A percentile compares a stretch with the other conserved stretches of the same genome.
phyloP scores from a whole-genome alignment of 2,113 vertebrate species.

The Rhinogobius similis region DNA sequence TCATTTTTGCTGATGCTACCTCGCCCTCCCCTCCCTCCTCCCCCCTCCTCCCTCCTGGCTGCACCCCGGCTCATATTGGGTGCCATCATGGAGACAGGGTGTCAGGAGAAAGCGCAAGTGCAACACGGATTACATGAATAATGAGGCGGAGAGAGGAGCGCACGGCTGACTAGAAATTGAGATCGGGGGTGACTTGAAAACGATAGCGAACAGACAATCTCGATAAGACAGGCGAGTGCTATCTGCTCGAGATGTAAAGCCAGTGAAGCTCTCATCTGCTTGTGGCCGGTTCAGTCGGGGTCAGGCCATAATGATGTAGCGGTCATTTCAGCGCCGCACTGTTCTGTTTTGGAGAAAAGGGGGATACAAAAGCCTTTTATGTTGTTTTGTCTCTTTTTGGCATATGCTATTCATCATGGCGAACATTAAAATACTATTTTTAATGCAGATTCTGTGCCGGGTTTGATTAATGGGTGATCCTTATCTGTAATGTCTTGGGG shows the following conservation, averaged over 20 bases:
- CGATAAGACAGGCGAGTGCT: slow-evolving; percentile 30
- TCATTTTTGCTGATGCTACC: slow-evolving; percentile 20
- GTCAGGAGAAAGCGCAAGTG: slow-evolving; percentile 54
- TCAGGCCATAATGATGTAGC: slow-evolving; percentile 24
- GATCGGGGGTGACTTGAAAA: slow-evolving; percentile 35
- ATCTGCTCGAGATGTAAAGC: slow-evolving; percentile 28
- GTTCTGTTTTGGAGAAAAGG: background rate
- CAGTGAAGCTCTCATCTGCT: slow-evolving; percentile 17
- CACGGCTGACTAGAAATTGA: slow-evolving; percentile 41
- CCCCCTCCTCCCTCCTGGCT: slow-evolving; percentile 24
- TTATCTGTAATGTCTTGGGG: slow-evolving; percentile 51
- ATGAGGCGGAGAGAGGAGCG: slow-evolving; percentile 46
- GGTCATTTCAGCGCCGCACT: background rate
- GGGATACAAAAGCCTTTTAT: slow-evolving; percentile 3
- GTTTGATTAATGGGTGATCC: slow-evolving; percentile 46
- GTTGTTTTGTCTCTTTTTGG: slow-evolving; percentile 9
- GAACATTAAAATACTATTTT: slow-evolving; percentile 32
- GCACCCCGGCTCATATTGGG: slow-evolving; percentile 22
- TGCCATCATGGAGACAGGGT: slow-evolving; percentile 45
- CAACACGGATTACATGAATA: slow-evolving; percentile 65
- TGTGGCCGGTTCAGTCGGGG: slow-evolving; percentile 3
- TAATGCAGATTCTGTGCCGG: slow-evolving; percentile 31
- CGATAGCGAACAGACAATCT: slow-evolving; percentile 38
- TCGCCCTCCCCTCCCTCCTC: slow-evolving; percentile 22
- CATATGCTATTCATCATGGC: slow-evolving; percentile 40